phyloP scores from a whole-genome alignment of 2,888 invertebrate genomes.

The Bimastos eiseni region DNA sequence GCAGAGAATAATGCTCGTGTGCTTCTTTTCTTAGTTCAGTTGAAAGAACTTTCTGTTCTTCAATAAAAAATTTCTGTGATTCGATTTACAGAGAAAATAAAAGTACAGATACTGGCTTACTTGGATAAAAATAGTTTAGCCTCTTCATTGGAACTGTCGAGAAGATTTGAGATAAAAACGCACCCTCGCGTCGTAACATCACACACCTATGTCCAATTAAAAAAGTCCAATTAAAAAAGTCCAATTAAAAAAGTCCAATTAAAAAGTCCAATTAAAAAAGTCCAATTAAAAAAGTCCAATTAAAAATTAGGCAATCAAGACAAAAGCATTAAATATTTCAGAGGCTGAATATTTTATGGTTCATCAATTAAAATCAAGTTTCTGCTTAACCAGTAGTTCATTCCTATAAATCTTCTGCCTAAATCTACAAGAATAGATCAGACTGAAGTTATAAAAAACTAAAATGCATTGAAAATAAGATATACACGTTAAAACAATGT shows the following conservation, averaged over 20 bases:
- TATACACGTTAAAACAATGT: too few relatives aligned
- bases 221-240: neutral
- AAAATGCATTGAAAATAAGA: too few relatives aligned
- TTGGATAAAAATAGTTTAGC: conserved; percentile 26
- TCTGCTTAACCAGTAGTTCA: neutral
- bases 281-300: neutral
- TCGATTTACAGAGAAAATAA: neutral
- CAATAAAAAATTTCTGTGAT: neutral
- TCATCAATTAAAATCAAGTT: neutral
- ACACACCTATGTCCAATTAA: neutral
- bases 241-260: neutral
- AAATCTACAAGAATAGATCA: neutral
- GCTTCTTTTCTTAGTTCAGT: neutral
- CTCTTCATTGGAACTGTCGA: neutral
- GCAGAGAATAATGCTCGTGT: neutral
- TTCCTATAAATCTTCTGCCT: neutral
- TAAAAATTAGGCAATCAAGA: neutral
- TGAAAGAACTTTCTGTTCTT: neutral
- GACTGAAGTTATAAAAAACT: neutral
- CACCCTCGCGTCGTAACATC: neutral
- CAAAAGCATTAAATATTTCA: neutral
- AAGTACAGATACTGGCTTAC: conserved; percentile 18
- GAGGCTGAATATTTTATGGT: neutral
- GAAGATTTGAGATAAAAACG: neutral
- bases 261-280: neutral